Evolutionary conservation across 2,113 vertebrate genomes (phyloP).

Genomic region (Cryptoleucopteryx plumbea): DNA sequence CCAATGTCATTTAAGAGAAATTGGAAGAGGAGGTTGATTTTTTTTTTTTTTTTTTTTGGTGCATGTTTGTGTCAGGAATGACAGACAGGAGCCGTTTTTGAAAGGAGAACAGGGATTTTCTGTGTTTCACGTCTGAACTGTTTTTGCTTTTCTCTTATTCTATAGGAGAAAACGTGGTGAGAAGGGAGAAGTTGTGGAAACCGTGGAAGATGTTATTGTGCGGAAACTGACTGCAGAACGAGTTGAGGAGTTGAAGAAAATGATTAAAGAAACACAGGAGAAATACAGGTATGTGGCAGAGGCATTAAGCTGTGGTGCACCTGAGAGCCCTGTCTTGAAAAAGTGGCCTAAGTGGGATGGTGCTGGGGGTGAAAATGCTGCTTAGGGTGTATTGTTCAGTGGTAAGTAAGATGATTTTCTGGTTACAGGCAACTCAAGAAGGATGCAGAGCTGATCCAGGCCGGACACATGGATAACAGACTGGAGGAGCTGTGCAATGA

Average conservation of each 20-base stretch:
- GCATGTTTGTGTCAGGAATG: not conserved
- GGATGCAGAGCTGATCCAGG: constrained; percentile 94
- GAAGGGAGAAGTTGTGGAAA: constrained; percentile 98
- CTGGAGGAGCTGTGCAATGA: constrained; percentile 93
- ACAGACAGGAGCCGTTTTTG: not conserved
- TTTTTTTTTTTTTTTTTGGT: not conserved
- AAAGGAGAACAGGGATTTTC: not conserved
- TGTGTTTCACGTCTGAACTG: not conserved
- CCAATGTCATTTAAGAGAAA: not conserved
- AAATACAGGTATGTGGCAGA: constrained; percentile 84
- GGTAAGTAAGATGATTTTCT: not conserved
- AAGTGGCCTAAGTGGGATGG: not conserved
- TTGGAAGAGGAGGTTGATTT: not conserved
- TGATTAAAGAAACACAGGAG: constrained; percentile 96
- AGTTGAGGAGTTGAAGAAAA: constrained; percentile 95
- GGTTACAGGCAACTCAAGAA: constrained; percentile 90
- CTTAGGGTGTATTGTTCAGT: not conserved
- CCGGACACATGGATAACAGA: constrained; percentile 91
- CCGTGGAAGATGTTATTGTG: constrained; percentile 98
- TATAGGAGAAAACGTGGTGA: constrained; percentile 94
- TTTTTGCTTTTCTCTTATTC: not conserved
- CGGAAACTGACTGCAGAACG: constrained; percentile 90
- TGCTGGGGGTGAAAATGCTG: not conserved
- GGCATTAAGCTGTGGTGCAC: not conserved
- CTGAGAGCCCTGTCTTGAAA: not conserved